phyloP scores from a whole-genome alignment of 2,888 invertebrate genomes.

The Ganaspis brasiliensis region DNA sequence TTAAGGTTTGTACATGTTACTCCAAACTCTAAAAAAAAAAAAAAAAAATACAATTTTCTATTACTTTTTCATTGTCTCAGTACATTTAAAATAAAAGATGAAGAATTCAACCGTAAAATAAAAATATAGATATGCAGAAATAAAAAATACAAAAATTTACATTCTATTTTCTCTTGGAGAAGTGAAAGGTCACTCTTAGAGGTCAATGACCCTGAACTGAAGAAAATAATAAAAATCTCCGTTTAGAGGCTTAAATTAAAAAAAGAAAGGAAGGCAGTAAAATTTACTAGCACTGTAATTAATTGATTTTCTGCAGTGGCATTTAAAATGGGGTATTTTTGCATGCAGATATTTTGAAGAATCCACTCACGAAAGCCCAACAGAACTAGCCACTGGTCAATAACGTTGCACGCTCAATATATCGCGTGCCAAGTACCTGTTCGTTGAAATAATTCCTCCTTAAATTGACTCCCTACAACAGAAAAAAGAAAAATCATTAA shows the following conservation, averaged over 20 bases:
- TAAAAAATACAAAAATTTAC: too few relatives aligned
- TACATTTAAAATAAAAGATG: too few relatives aligned
- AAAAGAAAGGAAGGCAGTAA: neutral
- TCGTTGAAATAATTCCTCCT: conserved; percentile 50
- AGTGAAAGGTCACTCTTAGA: neutral
- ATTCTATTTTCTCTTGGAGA: too few relatives aligned
- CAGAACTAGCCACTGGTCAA: conserved; percentile 76
- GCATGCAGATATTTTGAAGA: conserved; percentile 23
- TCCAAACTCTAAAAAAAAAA: neutral
- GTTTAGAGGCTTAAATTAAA: neutral
- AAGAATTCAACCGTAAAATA: too few relatives aligned
- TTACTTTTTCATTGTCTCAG: too few relatives aligned
- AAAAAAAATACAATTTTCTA: neutral
- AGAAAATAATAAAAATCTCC: neutral
- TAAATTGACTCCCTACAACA: neutral
- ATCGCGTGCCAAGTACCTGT: conserved; percentile 70
- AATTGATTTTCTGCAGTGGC: conserved; percentile 1
- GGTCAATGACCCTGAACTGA: neutral
- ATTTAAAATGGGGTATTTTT: neutral
- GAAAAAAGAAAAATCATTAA: conserved; percentile 6
- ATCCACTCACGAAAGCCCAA: conserved; percentile 14
- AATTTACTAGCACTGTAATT: neutral
- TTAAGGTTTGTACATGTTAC: conserved; percentile 87
- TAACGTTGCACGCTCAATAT: conserved; percentile 77
- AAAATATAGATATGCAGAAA: too few relatives aligned